phyloP scores from a whole-genome alignment of 2,888 invertebrate genomes.

The Clistopyga incitator region DNA sequence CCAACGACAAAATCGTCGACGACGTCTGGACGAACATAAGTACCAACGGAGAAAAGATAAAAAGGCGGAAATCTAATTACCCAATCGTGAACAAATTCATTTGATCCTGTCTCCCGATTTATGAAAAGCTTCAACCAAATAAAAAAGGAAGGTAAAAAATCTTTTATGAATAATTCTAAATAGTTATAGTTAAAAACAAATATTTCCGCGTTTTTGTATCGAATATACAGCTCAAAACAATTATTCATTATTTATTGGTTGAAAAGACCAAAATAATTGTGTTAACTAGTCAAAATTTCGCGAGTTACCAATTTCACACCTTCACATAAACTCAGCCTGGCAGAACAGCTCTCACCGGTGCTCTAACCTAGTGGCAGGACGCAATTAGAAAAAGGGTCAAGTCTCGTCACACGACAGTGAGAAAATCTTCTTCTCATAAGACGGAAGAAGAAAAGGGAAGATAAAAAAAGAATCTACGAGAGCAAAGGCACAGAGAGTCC shows the following conservation, averaged over 20 bases:
- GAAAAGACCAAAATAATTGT: background rate
- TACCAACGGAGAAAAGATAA: slow-evolving; percentile 15
- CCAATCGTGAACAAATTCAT: background rate
- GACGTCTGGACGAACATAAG: slow-evolving; percentile 45
- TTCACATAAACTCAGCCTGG: background rate
- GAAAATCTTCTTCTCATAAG: background rate
- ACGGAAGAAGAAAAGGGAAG: background rate
- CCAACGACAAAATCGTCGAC: slow-evolving; percentile 32
- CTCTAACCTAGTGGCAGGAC: slow-evolving; percentile 60
- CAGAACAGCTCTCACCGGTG: slow-evolving; percentile 6
- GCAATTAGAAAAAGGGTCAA: slow-evolving; percentile 80
- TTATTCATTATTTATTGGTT: no score
- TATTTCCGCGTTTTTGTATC: background rate
- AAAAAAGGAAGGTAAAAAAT: background rate
- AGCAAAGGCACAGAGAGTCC: slow-evolving; percentile 7
- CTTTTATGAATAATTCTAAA: background rate
- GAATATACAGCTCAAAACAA: no score
- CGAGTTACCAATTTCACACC: background rate
- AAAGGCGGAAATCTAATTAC: background rate
- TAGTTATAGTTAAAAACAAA: background rate
- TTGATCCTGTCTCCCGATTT: background rate
- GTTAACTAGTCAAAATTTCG: background rate
- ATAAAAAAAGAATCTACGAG: background rate
- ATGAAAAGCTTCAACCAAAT: background rate
- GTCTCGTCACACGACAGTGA: slow-evolving; percentile 60